Evolutionary conservation across 2,113 vertebrate species (phyloP).

Genomic region (Ochotona curzoniae): DNA sequence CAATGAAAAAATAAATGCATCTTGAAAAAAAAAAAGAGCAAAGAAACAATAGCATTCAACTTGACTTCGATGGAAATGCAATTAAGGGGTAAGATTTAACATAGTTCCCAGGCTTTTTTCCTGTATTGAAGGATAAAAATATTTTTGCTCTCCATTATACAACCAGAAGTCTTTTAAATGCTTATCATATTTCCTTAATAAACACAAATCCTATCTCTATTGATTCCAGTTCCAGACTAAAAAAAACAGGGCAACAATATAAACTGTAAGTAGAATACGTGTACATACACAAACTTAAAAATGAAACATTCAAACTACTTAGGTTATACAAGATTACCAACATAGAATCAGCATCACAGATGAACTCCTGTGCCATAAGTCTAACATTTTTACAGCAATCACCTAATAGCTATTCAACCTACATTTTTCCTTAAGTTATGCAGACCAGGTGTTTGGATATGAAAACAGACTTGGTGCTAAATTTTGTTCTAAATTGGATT

Average conservation of each 20-base stretch:
- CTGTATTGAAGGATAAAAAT: background rate
- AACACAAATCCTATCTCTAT: background rate
- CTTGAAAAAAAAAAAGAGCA: no score
- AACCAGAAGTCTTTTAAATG: background rate
- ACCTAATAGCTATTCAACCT: background rate
- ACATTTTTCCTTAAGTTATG: background rate
- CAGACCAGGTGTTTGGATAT: background rate
- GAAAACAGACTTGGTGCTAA: background rate
- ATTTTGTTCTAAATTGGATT: constrained; percentile 1
- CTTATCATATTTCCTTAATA: background rate
- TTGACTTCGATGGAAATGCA: background rate
- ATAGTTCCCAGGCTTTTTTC: background rate
- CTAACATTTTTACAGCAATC: background rate
- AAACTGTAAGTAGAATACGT: background rate
- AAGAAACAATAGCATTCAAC: background rate
- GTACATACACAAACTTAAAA: background rate
- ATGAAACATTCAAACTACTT: background rate
- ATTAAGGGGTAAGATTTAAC: background rate
- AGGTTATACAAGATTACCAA: background rate
- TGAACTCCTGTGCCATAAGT: background rate
- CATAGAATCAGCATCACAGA: background rate
- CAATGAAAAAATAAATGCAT: no score
- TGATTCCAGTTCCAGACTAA: background rate
- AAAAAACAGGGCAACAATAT: background rate
- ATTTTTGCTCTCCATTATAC: background rate